phyloP scores from a whole-genome alignment of 2,888 invertebrate genomes.

The Dolomedes plantarius region DNA sequence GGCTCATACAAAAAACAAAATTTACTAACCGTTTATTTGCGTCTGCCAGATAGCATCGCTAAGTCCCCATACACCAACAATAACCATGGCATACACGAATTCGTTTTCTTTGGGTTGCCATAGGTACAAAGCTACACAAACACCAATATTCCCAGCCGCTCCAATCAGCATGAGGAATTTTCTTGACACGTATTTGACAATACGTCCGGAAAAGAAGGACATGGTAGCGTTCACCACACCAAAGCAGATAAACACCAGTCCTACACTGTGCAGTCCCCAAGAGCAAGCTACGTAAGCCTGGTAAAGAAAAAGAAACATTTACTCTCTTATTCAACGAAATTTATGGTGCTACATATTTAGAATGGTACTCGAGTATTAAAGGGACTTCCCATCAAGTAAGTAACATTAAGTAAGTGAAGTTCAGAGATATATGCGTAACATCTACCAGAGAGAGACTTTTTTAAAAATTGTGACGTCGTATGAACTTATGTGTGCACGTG shows the following conservation, averaged over 20 bases:
- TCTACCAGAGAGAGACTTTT: not conserved
- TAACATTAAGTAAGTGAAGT: not conserved
- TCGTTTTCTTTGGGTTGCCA: slow-evolving; percentile 91
- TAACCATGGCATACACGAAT: slow-evolving; percentile 88
- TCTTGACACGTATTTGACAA: slow-evolving; percentile 9
- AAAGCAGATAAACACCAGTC: slow-evolving; percentile 98
- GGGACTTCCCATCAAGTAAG: not conserved
- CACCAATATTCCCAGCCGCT: slow-evolving; percentile 84
- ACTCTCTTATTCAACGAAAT: not conserved
- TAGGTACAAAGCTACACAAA: slow-evolving; percentile 87
- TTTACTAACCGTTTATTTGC: slow-evolving; percentile 94
- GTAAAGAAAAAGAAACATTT: slow-evolving; percentile 74
- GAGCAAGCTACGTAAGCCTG: slow-evolving; percentile 93
- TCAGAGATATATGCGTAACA: not conserved
- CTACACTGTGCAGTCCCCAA: slow-evolving; percentile 90
- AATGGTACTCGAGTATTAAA: too few relatives aligned
- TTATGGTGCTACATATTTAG: too few relatives aligned
- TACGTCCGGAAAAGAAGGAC: slow-evolving; percentile 84
- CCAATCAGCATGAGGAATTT: slow-evolving; percentile 87
- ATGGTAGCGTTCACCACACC: slow-evolving; percentile 95
- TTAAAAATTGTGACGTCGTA: too few relatives aligned
- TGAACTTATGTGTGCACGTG: too few relatives aligned
- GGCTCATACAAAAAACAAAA: too few relatives aligned
- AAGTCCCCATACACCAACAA: slow-evolving; percentile 94
- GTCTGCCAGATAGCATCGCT: slow-evolving; percentile 99